Evolutionary conservation across 2,113 vertebrate genomes (phyloP), one percentile per base, ranked within the genome.

Genomic region (Corythornis vintsioides): DNA sequence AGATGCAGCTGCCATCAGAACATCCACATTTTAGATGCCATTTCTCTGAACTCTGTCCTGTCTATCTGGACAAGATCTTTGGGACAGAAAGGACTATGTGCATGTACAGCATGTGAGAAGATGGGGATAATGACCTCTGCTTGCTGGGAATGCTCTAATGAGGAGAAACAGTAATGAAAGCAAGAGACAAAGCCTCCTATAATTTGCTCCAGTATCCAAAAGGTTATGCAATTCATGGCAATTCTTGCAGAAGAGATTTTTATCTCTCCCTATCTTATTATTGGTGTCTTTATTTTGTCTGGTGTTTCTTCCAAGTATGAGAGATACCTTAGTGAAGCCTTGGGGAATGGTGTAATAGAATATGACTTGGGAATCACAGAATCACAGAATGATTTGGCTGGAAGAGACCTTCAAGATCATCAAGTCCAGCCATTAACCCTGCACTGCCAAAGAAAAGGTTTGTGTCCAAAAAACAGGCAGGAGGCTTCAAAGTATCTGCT

Each of bases 241-340:
- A 55, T 29, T 85, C 67, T 76, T 89, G 85, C 21, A 57, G 67
- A 91, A 82, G 0, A 85, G 18, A 79, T 64, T 63, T 89, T 69
- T n/a, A 79, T 66, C 71, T 70, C 89, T 59, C 43, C 42, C 7
- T 57, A 14, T 65, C 74, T 79, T 69, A 33, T 26, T 70, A 91
- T 22, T 4, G 3, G 19, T 50, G 35, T 71, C 80, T 95, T 90
- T 82, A 73, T 83, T 95, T 89, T 83, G 89, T 63, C 64, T 94
- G 63, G 28, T 79, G 42, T 76, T 89, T 59, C 83, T 73, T 93
- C 57, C 24, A 74, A 69, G 13, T 64, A 40, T 0, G 0, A 80
- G 45, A 91, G 83, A 55, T 31, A 66, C 20, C 55, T 83, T 50
- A 43, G 29, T 18, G 72, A 94, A 88, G 56, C 43, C 56, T 10